Conservation (phyloP, 2,113 vertebrate genomes). For the Ophiodon elongatus region DNA sequence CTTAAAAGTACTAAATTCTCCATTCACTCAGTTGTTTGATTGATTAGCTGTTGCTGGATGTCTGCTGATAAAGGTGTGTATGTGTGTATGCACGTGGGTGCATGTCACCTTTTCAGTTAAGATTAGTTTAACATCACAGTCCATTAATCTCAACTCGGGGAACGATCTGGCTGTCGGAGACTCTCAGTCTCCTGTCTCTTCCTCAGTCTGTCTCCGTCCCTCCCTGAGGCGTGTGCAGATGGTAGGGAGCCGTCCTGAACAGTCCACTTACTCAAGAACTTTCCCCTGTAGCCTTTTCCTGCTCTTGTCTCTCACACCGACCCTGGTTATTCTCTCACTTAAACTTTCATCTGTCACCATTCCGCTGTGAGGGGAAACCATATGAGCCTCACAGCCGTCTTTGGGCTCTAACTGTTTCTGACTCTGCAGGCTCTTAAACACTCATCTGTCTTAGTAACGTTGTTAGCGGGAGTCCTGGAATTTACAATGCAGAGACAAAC, state of each 20-base stretch:
- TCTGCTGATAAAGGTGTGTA: slow-evolving; percentile 52
- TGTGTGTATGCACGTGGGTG: neutral
- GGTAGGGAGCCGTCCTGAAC: slow-evolving; percentile 41
- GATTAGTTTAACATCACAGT: slow-evolving; percentile 54
- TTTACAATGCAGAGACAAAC: neutral
- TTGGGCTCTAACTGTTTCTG: neutral
- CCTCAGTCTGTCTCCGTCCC: slow-evolving; percentile 50
- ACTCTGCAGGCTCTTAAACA: neutral
- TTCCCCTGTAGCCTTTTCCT: slow-evolving; percentile 42
- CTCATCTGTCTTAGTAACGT: slow-evolving; percentile 3
- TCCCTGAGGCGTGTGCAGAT: slow-evolving; percentile 49
- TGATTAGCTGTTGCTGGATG: slow-evolving; percentile 58
- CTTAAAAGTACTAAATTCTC: slow-evolving; percentile 37
- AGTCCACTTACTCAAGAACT: slow-evolving; percentile 46
- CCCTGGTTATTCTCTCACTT: slow-evolving; percentile 59
- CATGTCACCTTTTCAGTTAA: slow-evolving; percentile 52
- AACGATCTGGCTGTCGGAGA: slow-evolving; percentile 67
- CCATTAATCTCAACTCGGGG: slow-evolving; percentile 74
- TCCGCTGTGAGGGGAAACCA: neutral
- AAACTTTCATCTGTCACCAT: slow-evolving; percentile 50
- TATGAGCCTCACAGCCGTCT: slow-evolving; percentile 33
- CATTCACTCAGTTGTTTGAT: slow-evolving; percentile 55
- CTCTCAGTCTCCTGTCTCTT: slow-evolving; percentile 64
- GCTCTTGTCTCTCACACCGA: slow-evolving; percentile 27
- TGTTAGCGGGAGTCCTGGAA: neutral